Evolutionary conservation across 1,140 invertebrate genomes (phyloP), one percentile per base, ranked within the genome.

Genomic region (Drosophila yakuba): DNA sequence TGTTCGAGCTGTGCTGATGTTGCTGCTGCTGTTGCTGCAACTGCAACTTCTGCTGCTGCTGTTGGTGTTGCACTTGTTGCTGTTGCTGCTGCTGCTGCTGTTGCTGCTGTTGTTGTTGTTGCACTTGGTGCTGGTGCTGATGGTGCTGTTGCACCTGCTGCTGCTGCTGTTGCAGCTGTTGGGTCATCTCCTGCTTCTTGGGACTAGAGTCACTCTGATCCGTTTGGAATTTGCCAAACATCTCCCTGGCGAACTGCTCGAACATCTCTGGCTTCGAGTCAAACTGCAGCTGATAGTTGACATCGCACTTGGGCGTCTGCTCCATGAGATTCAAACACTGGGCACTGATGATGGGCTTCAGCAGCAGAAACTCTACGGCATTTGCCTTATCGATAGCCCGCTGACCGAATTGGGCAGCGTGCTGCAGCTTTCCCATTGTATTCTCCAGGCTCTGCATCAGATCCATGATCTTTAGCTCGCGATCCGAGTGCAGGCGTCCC

Each of bases 381-480:
- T 97, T 97, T 6, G 97, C 97, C 86, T 96, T 95, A 52, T 97
- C 95, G 41, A 97, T 91, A 11, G 98, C 93, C 78, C 96, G 94
- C 4, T 95, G 94, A 0, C 97, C 95, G 86, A 98, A 98, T 77
- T 96, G 96, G 77, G 95, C 96, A 15, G 97, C 97, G 91, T 97
- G 95, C 85, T 97, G 96, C 63, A 98, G 96, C 80, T 95, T 96
- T 67, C 96, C 97, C 68, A 96, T 95, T 4, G 95, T 95, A 91
- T 97, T 96, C 88, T 97, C 95, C 50, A 98, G 94, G 67, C 94
- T 94, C 92, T 97, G 95, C 86, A 96, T 96, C 38, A 96, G 93
- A 79, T 98, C 97, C 97, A 98, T 98, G 20, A 98, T 95, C 92
- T 96, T 95, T 4, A 98, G 93, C 92, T 98, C 97, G 74, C 97